phyloP scores from a whole-genome alignment of 2,797 vertebrate genomes.

The Acipenser ruthenus region DNA sequence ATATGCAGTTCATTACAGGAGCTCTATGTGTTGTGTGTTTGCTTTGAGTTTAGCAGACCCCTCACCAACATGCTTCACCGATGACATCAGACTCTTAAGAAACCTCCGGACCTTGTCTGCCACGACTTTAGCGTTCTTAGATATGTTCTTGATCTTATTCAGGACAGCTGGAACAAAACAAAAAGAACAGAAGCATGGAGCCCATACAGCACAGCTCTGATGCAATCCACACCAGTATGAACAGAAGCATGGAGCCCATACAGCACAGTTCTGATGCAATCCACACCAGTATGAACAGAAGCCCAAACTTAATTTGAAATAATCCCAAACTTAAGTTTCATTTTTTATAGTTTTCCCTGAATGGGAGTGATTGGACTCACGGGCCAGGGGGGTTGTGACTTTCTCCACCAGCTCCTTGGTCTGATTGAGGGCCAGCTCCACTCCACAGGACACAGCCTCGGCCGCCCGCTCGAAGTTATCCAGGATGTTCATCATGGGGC shows the following conservation, averaged over 20 bases:
- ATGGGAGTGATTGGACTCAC: constrained; percentile 50
- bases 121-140: constrained; percentile 53
- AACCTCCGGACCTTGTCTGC: constrained; percentile 58
- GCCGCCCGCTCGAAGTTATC: constrained; percentile 62
- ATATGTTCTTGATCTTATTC: constrained; percentile 62
- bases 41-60: too few species aligned
- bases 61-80: constrained; percentile 68
- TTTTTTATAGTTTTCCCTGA: neutral
- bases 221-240: too few species aligned
- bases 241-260: too few species aligned
- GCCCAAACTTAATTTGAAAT: too few species aligned
- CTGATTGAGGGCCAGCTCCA: constrained; percentile 77
- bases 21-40: too few species aligned
- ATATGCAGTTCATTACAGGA: too few species aligned
- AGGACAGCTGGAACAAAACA: constrained; percentile 48
- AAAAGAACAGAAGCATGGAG: neutral
- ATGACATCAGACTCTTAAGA: constrained; percentile 55
- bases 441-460: constrained; percentile 69
- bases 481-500: constrained; percentile 69
- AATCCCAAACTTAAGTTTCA: too few species aligned
- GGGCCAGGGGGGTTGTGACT: constrained; percentile 58
- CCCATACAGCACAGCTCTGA: neutral
- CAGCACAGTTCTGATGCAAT: too few species aligned
- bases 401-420: constrained; percentile 58
- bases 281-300: too few species aligned